phyloP scores from a whole-genome alignment of 2,888 invertebrate species.

The Leptinotarsa haldemani region DNA sequence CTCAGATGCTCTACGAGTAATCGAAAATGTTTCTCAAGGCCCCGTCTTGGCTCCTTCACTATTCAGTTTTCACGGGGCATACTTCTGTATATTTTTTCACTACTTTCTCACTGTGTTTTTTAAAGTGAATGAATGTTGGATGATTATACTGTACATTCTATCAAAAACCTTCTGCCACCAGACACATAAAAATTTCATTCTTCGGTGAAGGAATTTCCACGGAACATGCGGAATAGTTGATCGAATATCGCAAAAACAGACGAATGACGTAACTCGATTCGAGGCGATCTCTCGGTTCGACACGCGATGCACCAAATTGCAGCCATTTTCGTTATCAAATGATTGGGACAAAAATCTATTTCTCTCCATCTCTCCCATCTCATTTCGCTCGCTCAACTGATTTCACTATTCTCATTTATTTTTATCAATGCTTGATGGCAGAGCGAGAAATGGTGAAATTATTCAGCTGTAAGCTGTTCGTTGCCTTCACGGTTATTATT shows the following conservation, averaged over 20 bases:
- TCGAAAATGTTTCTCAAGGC: too few relatives aligned
- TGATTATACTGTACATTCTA: too few relatives aligned
- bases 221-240: not conserved
- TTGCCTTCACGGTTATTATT: slow-evolving; percentile 33
- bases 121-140: too few relatives aligned
- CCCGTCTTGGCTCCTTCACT: too few relatives aligned
- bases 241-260: not conserved
- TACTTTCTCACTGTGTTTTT: too few relatives aligned
- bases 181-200: too few relatives aligned
- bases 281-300: slow-evolving; percentile 23
- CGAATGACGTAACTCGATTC: slow-evolving; percentile 18
- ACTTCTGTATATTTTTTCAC: too few relatives aligned
- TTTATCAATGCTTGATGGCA: slow-evolving; percentile 45
- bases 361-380: slow-evolving; percentile 20
- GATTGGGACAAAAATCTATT: slow-evolving; percentile 40
- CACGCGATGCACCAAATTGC: slow-evolving; percentile 37
- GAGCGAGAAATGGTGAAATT: slow-evolving; percentile 39
- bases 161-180: too few relatives aligned
- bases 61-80: too few relatives aligned
- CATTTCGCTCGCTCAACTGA: slow-evolving; percentile 47
- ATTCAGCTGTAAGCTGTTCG: slow-evolving; percentile 33
- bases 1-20: too few relatives aligned
- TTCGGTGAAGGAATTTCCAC: not conserved
- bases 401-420: slow-evolving; percentile 48
- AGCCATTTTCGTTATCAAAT: slow-evolving; percentile 43